Conservation (phyloP, 2,113 vertebrate species). For the Eupsittula cactorum region DNA sequence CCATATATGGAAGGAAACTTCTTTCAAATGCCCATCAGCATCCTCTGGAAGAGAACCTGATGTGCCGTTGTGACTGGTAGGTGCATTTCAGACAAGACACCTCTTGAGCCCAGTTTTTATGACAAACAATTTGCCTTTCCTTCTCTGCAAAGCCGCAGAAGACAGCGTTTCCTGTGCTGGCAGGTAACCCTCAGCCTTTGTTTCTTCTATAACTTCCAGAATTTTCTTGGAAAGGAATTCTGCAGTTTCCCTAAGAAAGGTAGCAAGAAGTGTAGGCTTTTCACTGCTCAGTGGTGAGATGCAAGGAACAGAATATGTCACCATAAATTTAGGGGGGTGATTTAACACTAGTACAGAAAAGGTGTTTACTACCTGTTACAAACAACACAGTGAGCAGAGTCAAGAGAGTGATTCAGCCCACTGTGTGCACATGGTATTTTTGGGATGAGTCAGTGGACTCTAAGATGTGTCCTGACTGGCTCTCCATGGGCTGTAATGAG, state of each 20-base stretch:
- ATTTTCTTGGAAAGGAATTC: background rate
- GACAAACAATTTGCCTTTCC: background rate
- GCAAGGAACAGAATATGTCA: background rate
- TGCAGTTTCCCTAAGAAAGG: background rate
- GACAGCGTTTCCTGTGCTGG: background rate
- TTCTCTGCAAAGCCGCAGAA: background rate
- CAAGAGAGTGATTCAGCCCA: background rate
- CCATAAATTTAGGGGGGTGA: background rate
- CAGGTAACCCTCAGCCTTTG: background rate
- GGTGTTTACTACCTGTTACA: background rate
- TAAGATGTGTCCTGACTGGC: background rate
- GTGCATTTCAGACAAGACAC: background rate
- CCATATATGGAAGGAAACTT: background rate
- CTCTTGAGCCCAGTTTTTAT: background rate
- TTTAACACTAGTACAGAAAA: background rate
- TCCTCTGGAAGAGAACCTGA: background rate
- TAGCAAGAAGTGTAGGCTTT: background rate
- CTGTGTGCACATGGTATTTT: background rate
- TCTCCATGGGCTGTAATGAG: background rate
- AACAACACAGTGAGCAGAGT: background rate
- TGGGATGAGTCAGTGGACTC: background rate
- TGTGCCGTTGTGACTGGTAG: rapidly evolving
- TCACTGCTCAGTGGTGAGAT: background rate
- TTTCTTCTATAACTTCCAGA: background rate
- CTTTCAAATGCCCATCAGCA: background rate